Evolutionary conservation across 2,797 vertebrate genomes (phyloP), one percentile per base, ranked within the genome.

Genomic region (Eospalax fontanierii): DNA sequence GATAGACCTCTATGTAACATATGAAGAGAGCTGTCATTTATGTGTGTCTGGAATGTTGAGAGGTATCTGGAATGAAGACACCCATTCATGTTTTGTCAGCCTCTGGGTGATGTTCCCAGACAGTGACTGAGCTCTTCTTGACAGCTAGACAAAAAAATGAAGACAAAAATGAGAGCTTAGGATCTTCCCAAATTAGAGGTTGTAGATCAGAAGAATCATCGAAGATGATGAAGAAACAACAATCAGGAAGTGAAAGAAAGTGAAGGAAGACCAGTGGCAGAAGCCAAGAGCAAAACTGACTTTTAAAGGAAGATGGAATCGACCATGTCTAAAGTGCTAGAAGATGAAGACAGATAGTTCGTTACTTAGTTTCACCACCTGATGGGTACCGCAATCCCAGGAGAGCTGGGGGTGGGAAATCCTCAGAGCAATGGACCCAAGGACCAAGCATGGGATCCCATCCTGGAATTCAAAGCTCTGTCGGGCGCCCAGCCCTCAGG

Each of bases 401-500:
- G 71, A 65, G n/a, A 71, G 11, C 46, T 61, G 9, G 1, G 1
- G 10, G 8, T 57, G 26, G 65, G 68, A 28, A 79, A n/a, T 1
- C 40, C 16, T 43, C 46, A 16, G 0, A 26, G 70, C 68, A 89
- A 91, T n/a, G 4, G 22, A 6, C 24, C 8, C 4, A 33, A 63
- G 11, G 3, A 3, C 5, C 68, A 73, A 61, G 46, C 38, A 3
- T 15, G 35, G 10, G 15, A 63, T 1, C 9, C 33, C 3, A 9
- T 54, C 22, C 21, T 4, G 26, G 35, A 38, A 73, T 35, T 28
- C 18, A n/a, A 30, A 33, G 35, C 18, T 90, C 16, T 30, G 40
- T 6, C 11, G 7, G 24, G 24, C n/a, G 22, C 1, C 28, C 38
- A 14, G 0, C 4, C 28, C 28, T 8, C 19, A 5, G 11, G 19